Evolutionary conservation across 2,113 vertebrate genomes (phyloP).

Genomic region (Agelaius phoeniceus): DNA sequence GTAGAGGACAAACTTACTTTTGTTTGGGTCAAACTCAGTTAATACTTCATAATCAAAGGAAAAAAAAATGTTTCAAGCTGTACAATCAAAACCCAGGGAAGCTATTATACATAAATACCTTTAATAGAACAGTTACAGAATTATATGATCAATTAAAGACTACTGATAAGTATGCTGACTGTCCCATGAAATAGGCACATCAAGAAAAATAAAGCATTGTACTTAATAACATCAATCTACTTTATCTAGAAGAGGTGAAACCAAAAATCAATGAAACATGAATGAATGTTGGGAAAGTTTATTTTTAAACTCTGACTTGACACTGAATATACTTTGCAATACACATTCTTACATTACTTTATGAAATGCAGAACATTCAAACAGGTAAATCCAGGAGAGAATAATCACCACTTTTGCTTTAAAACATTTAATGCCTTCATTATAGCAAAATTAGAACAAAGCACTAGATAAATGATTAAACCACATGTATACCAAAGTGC

Average conservation of each 20-base stretch:
- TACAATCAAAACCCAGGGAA: constrained; percentile 30
- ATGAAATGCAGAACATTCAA: neutral
- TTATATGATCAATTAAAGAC: neutral
- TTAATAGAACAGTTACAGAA: neutral
- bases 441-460: neutral
- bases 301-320: neutral
- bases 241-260: neutral
- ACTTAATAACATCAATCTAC: neutral
- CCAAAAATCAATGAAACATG: neutral
- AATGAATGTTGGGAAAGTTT: neutral
- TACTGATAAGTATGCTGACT: neutral
- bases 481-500: neutral
- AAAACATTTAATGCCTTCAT: neutral
- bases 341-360: neutral
- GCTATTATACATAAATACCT: neutral
- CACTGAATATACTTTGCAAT: neutral
- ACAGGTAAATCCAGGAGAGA: neutral
- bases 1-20: neutral
- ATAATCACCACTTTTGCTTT: neutral
- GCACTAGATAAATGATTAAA: neutral
- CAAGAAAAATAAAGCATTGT: neutral
- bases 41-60: constrained; percentile 7
- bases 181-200: neutral
- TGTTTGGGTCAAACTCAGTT: neutral
- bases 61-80: constrained; percentile 31